Conservation (phyloP, 2,113 vertebrate genomes). For the Paramormyrops kingsleyae region DNA sequence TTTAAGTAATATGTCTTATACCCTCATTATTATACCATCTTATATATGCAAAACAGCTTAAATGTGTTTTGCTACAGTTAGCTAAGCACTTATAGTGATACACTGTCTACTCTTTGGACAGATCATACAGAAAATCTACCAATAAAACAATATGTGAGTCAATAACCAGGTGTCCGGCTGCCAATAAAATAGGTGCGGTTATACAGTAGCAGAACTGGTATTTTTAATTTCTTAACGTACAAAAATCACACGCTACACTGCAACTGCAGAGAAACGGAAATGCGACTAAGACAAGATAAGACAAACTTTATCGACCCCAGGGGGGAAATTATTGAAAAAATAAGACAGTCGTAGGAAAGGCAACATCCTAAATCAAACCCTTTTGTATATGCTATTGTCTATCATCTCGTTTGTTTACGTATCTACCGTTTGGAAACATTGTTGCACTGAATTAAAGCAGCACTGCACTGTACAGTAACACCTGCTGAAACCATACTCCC, state of each 20-base stretch:
- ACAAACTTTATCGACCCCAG: background rate
- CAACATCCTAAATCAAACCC: background rate
- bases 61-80: background rate
- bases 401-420: background rate
- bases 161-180: background rate
- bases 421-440: background rate
- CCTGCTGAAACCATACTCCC: background rate
- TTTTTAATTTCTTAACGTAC: slow-evolving; percentile 8
- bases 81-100: background rate
- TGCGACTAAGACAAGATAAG: background rate
- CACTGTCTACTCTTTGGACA: background rate
- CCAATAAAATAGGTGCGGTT: background rate
- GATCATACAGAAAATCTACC: background rate
- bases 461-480: background rate
- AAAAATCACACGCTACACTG: background rate
- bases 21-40: background rate
- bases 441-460: background rate
- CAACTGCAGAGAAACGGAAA: background rate
- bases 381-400: background rate
- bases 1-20: background rate
- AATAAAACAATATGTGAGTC: slow-evolving; percentile 5
- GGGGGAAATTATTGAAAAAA: background rate
- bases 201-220: background rate
- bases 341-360: background rate
- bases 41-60: background rate